Evolutionary conservation across 2,888 invertebrate genomes (phyloP), one percentile per base, ranked within the genome.

Genomic region (Drosophila incognita): DNA sequence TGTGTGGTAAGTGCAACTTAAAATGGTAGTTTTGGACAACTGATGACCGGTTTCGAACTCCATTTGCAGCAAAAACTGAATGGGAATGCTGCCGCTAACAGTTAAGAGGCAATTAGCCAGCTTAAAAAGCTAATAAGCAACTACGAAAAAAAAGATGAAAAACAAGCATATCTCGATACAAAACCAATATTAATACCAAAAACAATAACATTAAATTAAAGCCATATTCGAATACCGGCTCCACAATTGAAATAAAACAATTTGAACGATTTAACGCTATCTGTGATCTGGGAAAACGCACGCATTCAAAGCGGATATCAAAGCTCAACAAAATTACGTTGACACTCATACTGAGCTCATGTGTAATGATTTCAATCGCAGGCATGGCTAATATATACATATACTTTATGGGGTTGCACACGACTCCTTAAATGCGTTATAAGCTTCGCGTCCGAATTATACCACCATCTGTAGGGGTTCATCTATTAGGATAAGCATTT

Each of bases 41-140:
- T 15, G 29, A 8, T 58, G 18, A 40, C 46, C 74, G 68, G 58
- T 61, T 78, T 33, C 27, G 54, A 11, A 29, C 27, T 46, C 29
- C 53, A 59, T 70, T 40, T 31, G 68, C 27, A 56, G 72, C 71
- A 64, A 67, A 68, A 71, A 53, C 7, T 15, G 2, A 7, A 81
- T 68, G 67, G 64, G 24, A 48, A 60, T 11, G 70, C 49, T 33
- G 64, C 75, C 77, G 64, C 71, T 76, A 72, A 66, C 62, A 66
- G 68, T 57, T 57, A 51, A 6, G 18, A 64, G 56, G 53, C 81
- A 81, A 80, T 61, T 66, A 54, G 49, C 42, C 35, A 40, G 36
- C 31, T 48, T 49, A 18, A 38, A 33, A 62, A 31, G 18, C 5
- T 6, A 18, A 11, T 21, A 11, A 21, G 11, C 11, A 42, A 42